Evolutionary conservation across 1,140 invertebrate species (phyloP).

Genomic region (Meloidogyne hapla): DNA sequence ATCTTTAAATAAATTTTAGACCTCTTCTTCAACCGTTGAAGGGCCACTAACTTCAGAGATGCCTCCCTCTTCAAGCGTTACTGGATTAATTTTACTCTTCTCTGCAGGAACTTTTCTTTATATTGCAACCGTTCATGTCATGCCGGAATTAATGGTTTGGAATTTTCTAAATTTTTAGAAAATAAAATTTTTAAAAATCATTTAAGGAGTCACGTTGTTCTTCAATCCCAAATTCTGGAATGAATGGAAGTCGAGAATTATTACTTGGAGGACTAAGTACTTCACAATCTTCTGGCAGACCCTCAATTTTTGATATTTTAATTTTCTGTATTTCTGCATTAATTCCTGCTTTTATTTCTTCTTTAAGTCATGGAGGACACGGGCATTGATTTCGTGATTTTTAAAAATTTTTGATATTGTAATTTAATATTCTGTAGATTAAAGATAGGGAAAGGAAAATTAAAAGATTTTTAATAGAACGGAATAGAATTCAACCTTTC

Average conservation of each 20-base stretch:
- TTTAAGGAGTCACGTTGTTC: conserved; percentile 16
- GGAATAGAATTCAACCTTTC: too few species aligned
- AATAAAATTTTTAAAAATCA: neutral
- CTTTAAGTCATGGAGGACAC: conserved; percentile 18
- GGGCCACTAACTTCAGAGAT: conserved; percentile 65
- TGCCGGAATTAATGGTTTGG: conserved; percentile 77
- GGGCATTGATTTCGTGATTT: conserved; percentile 4
- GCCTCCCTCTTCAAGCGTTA: conserved; percentile 79
- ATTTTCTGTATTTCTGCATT: conserved; percentile 29
- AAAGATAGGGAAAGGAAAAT: neutral
- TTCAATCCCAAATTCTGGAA: conserved; percentile 10
- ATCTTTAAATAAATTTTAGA: neutral
- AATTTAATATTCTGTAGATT: neutral
- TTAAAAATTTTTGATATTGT: neutral
- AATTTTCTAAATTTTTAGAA: neutral
- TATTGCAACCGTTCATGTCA: conserved; percentile 94
- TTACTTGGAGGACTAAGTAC: conserved; percentile 13
- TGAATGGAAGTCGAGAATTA: conserved; percentile 19
- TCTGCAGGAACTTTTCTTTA: conserved; percentile 97
- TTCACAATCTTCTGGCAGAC: neutral
- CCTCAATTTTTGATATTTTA: conserved; percentile 29
- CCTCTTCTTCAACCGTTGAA: conserved; percentile 58
- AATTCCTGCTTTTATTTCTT: conserved; percentile 31
- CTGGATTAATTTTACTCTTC: conserved; percentile 93
- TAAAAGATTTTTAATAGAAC: too few species aligned